phyloP scores from a whole-genome alignment of 1,140 invertebrate genomes.

The Dendroctonus ponderosae region DNA sequence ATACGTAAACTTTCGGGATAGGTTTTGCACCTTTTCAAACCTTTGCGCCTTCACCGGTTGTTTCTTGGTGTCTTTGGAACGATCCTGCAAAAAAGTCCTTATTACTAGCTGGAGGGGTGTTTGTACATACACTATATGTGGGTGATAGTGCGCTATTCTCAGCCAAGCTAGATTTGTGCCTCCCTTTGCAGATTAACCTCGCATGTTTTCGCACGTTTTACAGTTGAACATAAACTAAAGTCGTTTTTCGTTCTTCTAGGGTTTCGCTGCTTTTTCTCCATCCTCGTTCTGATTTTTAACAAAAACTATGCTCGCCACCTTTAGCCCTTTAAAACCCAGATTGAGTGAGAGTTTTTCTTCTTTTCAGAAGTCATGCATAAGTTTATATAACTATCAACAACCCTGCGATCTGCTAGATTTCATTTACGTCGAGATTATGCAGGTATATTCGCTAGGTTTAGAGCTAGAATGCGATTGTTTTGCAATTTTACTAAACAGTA shows the following conservation, averaged over 20 bases:
- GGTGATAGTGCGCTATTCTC: not conserved
- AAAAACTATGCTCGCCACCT: conserved; percentile 3
- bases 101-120: not conserved
- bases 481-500: too few relatives aligned
- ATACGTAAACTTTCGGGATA: conserved; percentile 40
- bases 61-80: conserved; percentile 8
- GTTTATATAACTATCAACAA: conserved; percentile 17
- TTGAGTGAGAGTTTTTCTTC: conserved; percentile 9
- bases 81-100: not conserved
- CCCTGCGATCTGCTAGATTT: not conserved
- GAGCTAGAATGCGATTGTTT: too few relatives aligned
- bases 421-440: too few relatives aligned
- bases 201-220: not conserved
- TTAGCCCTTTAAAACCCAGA: not conserved
- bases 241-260: conserved; percentile 22
- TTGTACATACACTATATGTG: not conserved
- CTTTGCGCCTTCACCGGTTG: conserved; percentile 4
- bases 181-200: not conserved
- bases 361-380: conserved; percentile 32
- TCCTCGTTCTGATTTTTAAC: conserved; percentile 17
- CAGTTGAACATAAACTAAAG: conserved; percentile 8
- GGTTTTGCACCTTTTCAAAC: conserved; percentile 30
- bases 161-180: not conserved
- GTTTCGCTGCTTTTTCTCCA: conserved; percentile 19
- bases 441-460: too few relatives aligned